Conservation (phyloP, 2,888 invertebrate genomes). For the Ormyrus pomaceus region DNA sequence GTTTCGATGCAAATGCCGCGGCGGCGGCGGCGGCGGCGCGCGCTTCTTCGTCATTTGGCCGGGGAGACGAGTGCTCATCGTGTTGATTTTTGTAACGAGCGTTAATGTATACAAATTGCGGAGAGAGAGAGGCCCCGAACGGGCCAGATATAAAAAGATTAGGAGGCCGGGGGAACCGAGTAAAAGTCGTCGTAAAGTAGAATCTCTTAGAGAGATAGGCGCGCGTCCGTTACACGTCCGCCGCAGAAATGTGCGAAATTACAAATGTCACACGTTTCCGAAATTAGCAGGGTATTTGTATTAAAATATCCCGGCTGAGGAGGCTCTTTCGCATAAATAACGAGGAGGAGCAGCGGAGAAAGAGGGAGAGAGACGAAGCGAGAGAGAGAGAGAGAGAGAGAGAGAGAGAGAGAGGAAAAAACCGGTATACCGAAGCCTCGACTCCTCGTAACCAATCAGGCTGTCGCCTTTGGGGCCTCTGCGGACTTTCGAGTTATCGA, state of each 20-base stretch:
- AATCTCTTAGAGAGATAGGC: conserved; percentile 33
- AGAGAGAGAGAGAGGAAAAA: conserved; percentile 56
- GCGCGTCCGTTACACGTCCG: background rate
- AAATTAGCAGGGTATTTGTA: conserved; percentile 51
- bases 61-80: no score
- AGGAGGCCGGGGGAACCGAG: background rate
- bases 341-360: conserved; percentile 61
- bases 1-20: no score
- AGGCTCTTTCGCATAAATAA: conserved; percentile 42
- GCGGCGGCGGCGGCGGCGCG: no score
- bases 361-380: conserved; percentile 53
- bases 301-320: conserved; percentile 39
- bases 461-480: conserved; percentile 46
- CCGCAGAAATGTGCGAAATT: conserved; percentile 34
- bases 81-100: background rate
- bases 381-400: conserved; percentile 51
- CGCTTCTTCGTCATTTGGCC: no score
- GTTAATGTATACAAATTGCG: background rate
- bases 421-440: conserved; percentile 67
- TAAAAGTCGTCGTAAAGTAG: conserved; percentile 36
- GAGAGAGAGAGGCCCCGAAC: background rate
- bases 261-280: conserved; percentile 44
- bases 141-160: conserved; percentile 19
- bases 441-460: conserved; percentile 69
- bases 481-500: conserved; percentile 52